Evolutionary conservation across 2,888 invertebrate species (phyloP).

Genomic region (Drosophila nigricruria): DNA sequence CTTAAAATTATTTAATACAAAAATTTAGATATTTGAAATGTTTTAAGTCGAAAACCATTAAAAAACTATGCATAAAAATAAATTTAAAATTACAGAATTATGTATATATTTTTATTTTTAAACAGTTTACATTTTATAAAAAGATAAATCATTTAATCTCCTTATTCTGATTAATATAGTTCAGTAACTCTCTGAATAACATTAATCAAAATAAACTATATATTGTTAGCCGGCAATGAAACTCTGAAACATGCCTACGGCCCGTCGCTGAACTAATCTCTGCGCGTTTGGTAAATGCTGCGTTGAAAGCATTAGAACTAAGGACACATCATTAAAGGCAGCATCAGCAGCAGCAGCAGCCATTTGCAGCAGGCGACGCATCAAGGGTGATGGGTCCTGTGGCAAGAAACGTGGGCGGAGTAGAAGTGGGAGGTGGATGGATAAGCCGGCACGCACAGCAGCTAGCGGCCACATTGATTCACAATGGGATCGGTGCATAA

Average conservation of each 20-base stretch:
- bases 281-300: constrained; percentile 32
- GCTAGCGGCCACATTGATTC: constrained; percentile 15
- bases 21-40: too few species aligned
- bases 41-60: too few species aligned
- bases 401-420: not conserved
- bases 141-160: not conserved
- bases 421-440: not conserved
- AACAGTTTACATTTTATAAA: too few species aligned
- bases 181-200: not conserved
- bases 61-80: too few species aligned
- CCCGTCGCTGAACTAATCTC: constrained; percentile 52
- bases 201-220: constrained; percentile 44
- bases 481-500: constrained; percentile 67
- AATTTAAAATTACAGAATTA: too few species aligned
- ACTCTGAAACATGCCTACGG: constrained; percentile 36
- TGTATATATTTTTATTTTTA: too few species aligned
- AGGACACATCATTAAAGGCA: constrained; percentile 73
- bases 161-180: not conserved
- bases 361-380: constrained; percentile 14
- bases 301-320: constrained; percentile 75
- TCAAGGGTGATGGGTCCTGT: constrained; percentile 5
- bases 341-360: constrained; percentile 22
- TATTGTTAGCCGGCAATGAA: constrained; percentile 1
- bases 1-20: too few species aligned
- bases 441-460: constrained; percentile 24